Base-by-base conservation (phyloP, 2,113 vertebrate genomes). In the Rhea pennata region DNA sequence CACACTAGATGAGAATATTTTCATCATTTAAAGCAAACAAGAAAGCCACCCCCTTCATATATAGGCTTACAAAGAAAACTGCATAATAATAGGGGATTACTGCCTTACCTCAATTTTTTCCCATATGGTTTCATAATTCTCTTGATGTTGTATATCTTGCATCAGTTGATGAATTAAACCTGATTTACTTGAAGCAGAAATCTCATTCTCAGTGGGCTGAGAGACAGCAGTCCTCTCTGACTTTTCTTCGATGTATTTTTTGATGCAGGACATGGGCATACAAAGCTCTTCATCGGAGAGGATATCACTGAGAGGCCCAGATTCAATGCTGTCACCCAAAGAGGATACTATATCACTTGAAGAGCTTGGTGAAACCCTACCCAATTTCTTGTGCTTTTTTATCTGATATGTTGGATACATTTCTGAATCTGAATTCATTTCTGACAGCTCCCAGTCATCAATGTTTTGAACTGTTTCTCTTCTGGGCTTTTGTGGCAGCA, bases 391-490 rank as follows among this genome's bases (percentile, higher is more conserved):
- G 77, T 97, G 98, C 59, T 98, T 98, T 97, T 98, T 98, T 54
- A 96, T 95, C 27, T 97, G 98, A 39, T 97, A 97, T 0, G 93
- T 95, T 12, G 98, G 97, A 67, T 97, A 98, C 29, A 94, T 93
- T 86, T 99, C 99, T 97, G 98, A 99, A 93, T 99, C 99, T 3
- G 98, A 98, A 95, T 99, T 99, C 95, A 99, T 98, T 97, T 99
- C 99, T 9, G 99, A 99, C 80, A 99, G 96, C 36, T 99, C 99
- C 99, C 99, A 99, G 96, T 99, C 99, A 77, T 99, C 99, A 58
- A 99, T 98, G 56, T 99, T 98, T 97, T 96, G 99, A 94, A 99
- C 90, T 21, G 96, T 97, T 90, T 98, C 98, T 84, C 97, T 98
- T 95, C 97, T 96, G 29, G 98, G 96, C 88, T 98, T 98, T 95